Percentiles rank a stretch among this genome's conserved stretches.
Conservation (phyloP, 2,113 vertebrate species). For the Dolichotis patagonum region DNA sequence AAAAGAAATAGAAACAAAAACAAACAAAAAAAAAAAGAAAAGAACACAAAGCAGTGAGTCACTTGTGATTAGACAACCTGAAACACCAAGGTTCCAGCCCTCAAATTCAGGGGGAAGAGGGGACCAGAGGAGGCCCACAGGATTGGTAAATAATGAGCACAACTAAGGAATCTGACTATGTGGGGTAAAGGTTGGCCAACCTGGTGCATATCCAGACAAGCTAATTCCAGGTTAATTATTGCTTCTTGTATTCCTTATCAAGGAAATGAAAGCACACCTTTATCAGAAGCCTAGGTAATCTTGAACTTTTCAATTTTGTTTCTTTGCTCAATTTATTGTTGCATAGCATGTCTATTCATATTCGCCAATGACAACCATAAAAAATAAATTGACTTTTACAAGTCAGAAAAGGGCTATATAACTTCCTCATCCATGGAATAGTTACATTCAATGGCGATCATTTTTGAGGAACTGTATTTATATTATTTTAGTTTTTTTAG, state of each 20-base stretch:
- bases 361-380: background rate
- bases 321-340: background rate
- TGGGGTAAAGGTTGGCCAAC: background rate
- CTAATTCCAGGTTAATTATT: background rate
- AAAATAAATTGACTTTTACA: background rate
- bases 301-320: background rate
- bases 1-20: background rate
- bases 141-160: background rate
- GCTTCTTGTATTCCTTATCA: background rate
- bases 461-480: background rate
- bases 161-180: background rate
- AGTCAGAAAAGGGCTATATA: background rate
- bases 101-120: background rate
- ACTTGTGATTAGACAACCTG: background rate
- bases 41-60: background rate
- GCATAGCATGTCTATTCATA: background rate
- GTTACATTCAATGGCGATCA: background rate
- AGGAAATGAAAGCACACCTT: background rate
- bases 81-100: background rate
- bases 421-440: background rate
- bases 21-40: too few relatives aligned
- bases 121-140: too few relatives aligned
- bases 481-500: background rate
- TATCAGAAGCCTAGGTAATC: background rate
- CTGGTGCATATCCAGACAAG: background rate